These are phyloP conservation scores for Podarcis siculus DNA, from an alignment of 2,797 vertebrate species.

Conservation along the genomic window DNA sequence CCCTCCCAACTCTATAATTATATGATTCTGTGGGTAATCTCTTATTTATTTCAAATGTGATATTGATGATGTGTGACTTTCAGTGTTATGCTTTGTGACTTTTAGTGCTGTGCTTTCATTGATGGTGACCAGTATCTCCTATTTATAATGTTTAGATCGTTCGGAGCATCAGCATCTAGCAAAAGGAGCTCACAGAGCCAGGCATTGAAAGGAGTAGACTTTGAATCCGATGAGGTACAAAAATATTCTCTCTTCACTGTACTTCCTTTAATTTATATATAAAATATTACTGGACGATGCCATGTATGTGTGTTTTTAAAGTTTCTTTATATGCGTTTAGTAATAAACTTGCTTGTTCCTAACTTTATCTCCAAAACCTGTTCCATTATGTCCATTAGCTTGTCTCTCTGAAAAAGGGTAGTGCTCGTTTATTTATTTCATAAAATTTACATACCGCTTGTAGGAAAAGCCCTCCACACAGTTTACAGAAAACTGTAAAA, in stretches of 20 bases:
- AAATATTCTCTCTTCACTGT: background rate
- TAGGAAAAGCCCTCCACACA: no score
- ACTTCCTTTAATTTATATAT: background rate
- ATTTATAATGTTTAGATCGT: conserved; percentile 58
- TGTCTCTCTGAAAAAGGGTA: no score
- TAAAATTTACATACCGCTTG: no score
- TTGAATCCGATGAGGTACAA: conserved; percentile 80
- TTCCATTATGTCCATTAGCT: background rate
- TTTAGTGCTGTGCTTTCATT: background rate
- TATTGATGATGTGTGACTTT: background rate
- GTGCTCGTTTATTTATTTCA: no score
- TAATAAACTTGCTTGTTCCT: background rate
- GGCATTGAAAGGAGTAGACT: conserved; percentile 69
- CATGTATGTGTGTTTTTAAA: background rate
- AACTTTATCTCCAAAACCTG: background rate
- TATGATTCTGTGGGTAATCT: background rate
- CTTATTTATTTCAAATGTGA: background rate
- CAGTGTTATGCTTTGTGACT: background rate
- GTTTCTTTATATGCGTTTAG: background rate
- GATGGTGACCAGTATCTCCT: background rate
- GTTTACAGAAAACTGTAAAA: no score
- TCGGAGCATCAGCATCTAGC: conserved; percentile 44
- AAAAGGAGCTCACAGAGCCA: conserved; percentile 76
- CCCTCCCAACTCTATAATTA: no score
- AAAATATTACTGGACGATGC: no score